These are phyloP conservation scores for Dasysyrphus tricinctus DNA, from an alignment of 2,888 invertebrate genomes.

Conservation along the genomic window DNA sequence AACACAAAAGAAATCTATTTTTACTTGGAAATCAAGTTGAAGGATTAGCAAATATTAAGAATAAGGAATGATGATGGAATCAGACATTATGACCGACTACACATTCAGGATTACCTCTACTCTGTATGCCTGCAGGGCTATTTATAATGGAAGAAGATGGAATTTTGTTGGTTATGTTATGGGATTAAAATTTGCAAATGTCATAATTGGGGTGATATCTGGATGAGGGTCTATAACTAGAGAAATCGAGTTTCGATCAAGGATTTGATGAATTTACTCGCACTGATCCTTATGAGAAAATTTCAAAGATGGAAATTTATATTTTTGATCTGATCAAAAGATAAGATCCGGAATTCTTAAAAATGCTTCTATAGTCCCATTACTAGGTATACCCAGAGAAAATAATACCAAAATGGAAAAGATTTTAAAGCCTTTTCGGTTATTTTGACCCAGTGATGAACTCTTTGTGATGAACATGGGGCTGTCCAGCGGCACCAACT, in stretches of 20 bases:
- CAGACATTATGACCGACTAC: slow-evolving; percentile 20
- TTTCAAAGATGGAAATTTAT: not conserved
- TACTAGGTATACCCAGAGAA: not conserved
- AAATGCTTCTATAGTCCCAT: not conserved
- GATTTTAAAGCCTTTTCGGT: too few relatives aligned
- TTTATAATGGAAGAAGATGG: not conserved
- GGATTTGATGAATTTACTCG: slow-evolving; percentile 20
- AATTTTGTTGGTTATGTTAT: slow-evolving; percentile 23
- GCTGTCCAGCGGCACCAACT: too few relatives aligned
- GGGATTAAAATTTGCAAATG: slow-evolving; percentile 75
- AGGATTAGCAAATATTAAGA: slow-evolving; percentile 73
- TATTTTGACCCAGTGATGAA: too few relatives aligned
- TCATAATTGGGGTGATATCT: slow-evolving; percentile 74
- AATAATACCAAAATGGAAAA: not conserved
- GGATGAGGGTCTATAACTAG: slow-evolving; percentile 58
- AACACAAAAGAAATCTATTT: slow-evolving; percentile 42
- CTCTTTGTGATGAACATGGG: too few relatives aligned
- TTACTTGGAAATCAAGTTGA: slow-evolving; percentile 67
- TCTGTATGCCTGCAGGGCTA: slow-evolving; percentile 19
- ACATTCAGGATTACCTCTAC: not conserved
- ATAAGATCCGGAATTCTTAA: slow-evolving; percentile 6
- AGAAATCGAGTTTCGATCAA: slow-evolving; percentile 60
- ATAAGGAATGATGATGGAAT: slow-evolving; percentile 33
- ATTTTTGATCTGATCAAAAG: not conserved
- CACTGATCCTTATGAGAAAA: slow-evolving; percentile 66